These are phyloP conservation scores for Eubucco bourcierii DNA, from an alignment of 2,113 vertebrate genomes.

Conservation along the genomic window DNA sequence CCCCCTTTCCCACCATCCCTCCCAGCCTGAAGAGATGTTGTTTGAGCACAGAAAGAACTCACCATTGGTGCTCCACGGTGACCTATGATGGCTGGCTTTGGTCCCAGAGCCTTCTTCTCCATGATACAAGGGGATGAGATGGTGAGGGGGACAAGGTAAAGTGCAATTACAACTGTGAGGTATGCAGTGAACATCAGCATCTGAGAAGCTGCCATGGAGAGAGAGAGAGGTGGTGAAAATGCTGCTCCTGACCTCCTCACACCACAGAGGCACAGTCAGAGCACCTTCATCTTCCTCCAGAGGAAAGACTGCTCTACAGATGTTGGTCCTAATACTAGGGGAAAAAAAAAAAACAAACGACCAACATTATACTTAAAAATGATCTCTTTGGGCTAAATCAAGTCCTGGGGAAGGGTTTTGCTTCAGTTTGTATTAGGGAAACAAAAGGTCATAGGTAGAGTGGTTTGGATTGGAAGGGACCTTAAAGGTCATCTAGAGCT, in stretches of 20 bases:
- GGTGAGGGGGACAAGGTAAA: conserved; percentile 88
- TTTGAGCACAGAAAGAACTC: conserved; percentile 15
- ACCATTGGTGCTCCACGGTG: conserved; percentile 93
- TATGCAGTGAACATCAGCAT: conserved; percentile 81
- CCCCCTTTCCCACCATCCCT: no score
- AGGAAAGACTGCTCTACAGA: neutral
- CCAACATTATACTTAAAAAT: neutral
- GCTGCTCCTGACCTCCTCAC: neutral
- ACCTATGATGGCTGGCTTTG: conserved; percentile 86
- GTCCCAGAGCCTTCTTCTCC: conserved; percentile 83
- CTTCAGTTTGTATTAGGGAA: no score
- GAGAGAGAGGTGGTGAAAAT: neutral
- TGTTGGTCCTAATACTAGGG: no score
- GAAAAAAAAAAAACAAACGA: neutral
- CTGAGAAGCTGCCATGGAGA: conserved; percentile 80
- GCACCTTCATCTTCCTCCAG: neutral
- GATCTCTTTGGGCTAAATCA: no score
- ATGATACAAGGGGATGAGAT: conserved; percentile 96
- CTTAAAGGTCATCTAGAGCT: no score
- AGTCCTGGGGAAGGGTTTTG: no score
- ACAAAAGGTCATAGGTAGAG: no score
- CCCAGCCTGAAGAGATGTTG: no score
- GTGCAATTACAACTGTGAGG: conserved; percentile 78
- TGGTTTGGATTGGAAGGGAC: no score
- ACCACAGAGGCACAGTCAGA: no score